Percentiles rank a stretch among this genome's conserved stretches.
Evolutionary conservation across 2,888 invertebrate species (phyloP).

Genomic region (Junonia oenone): DNA sequence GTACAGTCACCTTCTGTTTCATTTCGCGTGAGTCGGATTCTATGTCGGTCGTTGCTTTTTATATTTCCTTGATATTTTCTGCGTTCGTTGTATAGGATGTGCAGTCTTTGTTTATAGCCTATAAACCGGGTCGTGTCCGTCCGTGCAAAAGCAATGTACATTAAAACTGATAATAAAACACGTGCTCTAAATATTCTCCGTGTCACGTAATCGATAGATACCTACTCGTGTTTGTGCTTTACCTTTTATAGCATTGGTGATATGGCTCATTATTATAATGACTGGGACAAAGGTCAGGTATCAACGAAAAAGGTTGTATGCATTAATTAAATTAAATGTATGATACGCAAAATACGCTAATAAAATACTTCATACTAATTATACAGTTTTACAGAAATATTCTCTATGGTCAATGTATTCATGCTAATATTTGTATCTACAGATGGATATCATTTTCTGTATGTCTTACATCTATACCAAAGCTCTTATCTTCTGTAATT

Average conservation of each 20-base stretch:
- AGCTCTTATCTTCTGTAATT: too few species aligned
- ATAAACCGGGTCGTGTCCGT: constrained; percentile 34
- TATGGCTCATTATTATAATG: not conserved
- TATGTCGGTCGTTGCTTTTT: constrained; percentile 15
- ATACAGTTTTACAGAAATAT: too few species aligned
- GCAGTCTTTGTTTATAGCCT: constrained; percentile 23
- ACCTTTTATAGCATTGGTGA: constrained; percentile 13
- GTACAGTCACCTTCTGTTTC: constrained; percentile 7
- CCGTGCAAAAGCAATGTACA: constrained; percentile 27
- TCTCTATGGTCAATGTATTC: too few species aligned
- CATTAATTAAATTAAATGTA: not conserved
- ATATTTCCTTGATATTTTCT: constrained; percentile 10
- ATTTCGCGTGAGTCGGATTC: constrained; percentile 1
- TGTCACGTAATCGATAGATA: constrained; percentile 31
- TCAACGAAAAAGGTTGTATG: not conserved
- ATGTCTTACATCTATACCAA: too few species aligned
- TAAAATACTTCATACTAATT: too few species aligned
- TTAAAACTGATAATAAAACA: constrained; percentile 35
- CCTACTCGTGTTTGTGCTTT: constrained; percentile 12
- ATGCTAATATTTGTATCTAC: too few species aligned
- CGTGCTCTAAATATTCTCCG: constrained; percentile 36
- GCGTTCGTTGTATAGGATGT: constrained; percentile 17
- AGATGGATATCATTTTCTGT: too few species aligned
- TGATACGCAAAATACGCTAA: too few species aligned
- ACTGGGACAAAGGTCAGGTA: not conserved